Conservation (phyloP, 2,888 invertebrate genomes). For the Nephrocerus scutellatus region DNA sequence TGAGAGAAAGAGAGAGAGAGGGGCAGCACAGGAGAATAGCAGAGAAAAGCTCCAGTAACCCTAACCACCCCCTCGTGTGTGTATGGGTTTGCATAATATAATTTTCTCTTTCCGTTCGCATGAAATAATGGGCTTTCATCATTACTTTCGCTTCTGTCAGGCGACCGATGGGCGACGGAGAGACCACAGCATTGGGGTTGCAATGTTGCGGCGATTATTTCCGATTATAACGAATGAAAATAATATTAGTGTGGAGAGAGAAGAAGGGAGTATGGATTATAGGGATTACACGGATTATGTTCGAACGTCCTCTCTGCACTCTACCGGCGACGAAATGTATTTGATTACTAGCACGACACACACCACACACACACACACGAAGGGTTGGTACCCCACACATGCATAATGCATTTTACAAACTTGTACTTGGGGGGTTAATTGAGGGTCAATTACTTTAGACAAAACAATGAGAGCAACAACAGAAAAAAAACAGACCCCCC, state of each 20-base stretch:
- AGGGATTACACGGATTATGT: too few relatives aligned
- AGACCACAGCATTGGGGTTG: slow-evolving; percentile 1
- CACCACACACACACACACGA: not conserved
- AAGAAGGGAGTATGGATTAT: too few relatives aligned
- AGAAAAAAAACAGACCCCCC: too few relatives aligned
- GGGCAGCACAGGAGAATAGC: slow-evolving; percentile 1
- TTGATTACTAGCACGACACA: not conserved
- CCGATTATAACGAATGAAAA: too few relatives aligned
- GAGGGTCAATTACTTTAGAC: too few relatives aligned
- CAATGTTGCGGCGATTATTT: too few relatives aligned
- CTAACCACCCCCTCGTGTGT: too few relatives aligned
- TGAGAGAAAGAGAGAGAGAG: slow-evolving; percentile 3
- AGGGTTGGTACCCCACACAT: not conserved
- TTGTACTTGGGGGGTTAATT: not conserved
- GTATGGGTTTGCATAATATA: slow-evolving; percentile 5
- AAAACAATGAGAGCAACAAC: too few relatives aligned
- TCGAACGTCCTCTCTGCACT: too few relatives aligned
- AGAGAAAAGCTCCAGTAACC: slow-evolving; percentile 2
- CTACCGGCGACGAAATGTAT: not conserved
- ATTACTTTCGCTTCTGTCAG: slow-evolving; percentile 27
- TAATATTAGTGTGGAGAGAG: too few relatives aligned
- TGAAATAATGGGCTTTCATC: slow-evolving; percentile 22
- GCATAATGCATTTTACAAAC: not conserved
- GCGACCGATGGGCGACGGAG: slow-evolving; percentile 5
- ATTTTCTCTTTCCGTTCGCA: slow-evolving; percentile 20